Percentiles rank a stretch among this genome's conserved stretches.
phyloP scores from a whole-genome alignment of 2,113 vertebrate genomes.

The Columba janthina region DNA sequence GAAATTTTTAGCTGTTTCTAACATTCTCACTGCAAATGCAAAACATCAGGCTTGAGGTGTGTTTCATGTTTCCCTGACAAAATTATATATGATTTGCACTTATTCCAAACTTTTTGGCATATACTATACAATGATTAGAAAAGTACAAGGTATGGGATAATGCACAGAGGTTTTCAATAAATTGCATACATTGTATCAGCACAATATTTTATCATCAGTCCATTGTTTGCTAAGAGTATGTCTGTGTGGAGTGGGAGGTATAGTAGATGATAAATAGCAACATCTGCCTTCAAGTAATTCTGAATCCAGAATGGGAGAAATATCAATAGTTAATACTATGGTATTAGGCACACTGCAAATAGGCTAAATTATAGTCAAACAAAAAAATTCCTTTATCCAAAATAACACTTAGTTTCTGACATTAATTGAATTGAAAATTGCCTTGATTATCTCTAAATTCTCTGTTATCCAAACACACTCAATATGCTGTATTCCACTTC shows the following conservation, averaged over 20 bases:
- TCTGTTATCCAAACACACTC: neutral
- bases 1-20: neutral
- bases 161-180: neutral
- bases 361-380: neutral
- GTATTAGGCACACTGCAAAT: neutral
- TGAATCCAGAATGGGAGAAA: neutral
- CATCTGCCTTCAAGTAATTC: neutral
- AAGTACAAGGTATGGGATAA: neutral
- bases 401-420: constrained; percentile 3
- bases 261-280: neutral
- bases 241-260: neutral
- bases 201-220: neutral
- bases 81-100: neutral
- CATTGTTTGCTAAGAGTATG: neutral
- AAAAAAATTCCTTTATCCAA: neutral
- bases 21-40: neutral
- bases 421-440: constrained; percentile 24
- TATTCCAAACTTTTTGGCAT: neutral
- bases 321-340: neutral
- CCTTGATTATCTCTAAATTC: constrained; percentile 19
- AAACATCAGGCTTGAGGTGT: neutral
- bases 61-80: neutral
- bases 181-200: neutral
- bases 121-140: neutral
- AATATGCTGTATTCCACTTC: neutral